phyloP scores from a whole-genome alignment of 2,888 invertebrate genomes.

The Hypena proboscidalis region DNA sequence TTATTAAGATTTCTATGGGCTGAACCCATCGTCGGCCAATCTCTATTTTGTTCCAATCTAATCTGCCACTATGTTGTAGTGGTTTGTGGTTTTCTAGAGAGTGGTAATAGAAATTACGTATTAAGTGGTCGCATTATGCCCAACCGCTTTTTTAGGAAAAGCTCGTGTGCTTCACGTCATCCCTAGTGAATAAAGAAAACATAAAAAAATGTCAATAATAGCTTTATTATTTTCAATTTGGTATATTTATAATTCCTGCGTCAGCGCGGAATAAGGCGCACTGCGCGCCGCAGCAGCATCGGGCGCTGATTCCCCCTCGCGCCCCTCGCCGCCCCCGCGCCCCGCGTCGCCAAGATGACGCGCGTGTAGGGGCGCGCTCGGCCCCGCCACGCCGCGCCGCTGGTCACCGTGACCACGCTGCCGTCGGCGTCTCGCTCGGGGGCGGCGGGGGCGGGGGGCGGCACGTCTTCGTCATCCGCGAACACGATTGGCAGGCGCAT shows the following conservation, averaged over 20 bases:
- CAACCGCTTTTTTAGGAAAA: too few species aligned
- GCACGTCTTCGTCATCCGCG: conserved; percentile 78
- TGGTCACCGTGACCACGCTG: conserved; percentile 38
- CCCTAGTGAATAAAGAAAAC: too few species aligned
- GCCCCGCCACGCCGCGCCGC: conserved; percentile 31
- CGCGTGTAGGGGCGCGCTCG: conserved; percentile 46
- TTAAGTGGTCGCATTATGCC: not conserved
- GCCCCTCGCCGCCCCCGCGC: conserved; percentile 34
- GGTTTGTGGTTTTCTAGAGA: too few species aligned
- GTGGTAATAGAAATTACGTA: not conserved
- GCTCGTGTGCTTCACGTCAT: too few species aligned
- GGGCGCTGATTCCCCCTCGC: conserved; percentile 37
- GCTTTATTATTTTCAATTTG: too few species aligned
- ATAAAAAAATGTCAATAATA: too few species aligned
- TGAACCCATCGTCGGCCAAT: too few species aligned
- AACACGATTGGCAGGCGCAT: conserved; percentile 86
- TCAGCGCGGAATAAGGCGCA: conserved; percentile 47
- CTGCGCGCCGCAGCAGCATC: conserved; percentile 51
- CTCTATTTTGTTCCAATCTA: too few species aligned
- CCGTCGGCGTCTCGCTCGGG: conserved; percentile 23
- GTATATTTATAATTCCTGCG: too few species aligned
- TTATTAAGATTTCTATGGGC: too few species aligned
- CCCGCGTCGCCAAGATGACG: conserved; percentile 63
- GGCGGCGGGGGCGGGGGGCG: conserved; percentile 22
- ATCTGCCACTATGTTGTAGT: too few species aligned